These are phyloP conservation scores for Myiothlypis coronata DNA, from an alignment of 2,797 vertebrate species.

Conservation along the genomic window DNA sequence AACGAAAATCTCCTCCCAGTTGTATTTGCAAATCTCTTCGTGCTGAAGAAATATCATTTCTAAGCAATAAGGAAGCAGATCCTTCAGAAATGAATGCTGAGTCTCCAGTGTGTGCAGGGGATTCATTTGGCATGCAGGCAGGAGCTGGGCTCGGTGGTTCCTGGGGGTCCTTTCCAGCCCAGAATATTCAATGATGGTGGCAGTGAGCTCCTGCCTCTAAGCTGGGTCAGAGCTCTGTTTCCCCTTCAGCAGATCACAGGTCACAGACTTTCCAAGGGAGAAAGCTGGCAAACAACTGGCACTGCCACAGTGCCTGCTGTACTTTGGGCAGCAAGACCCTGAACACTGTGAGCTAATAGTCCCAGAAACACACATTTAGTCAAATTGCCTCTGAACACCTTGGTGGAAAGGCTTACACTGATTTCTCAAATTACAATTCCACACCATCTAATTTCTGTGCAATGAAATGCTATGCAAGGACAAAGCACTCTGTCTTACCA, in stretches of 20 bases:
- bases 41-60: background rate
- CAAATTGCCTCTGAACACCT: background rate
- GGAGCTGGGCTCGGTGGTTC: background rate
- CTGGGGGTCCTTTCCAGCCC: background rate
- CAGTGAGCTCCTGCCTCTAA: background rate
- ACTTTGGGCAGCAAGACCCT: background rate
- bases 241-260: background rate
- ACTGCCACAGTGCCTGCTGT: fast-evolving
- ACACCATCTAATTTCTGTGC: background rate
- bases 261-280: background rate
- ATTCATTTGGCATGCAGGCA: background rate
- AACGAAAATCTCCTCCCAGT: fast-evolving
- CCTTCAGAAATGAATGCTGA: background rate
- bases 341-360: background rate
- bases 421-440: background rate
- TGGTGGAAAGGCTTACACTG: background rate
- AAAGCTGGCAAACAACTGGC: background rate
- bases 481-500: background rate
- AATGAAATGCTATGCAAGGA: background rate
- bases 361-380: background rate
- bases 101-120: background rate
- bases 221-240: background rate
- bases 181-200: background rate
- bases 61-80: background rate
- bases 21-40: background rate